Evolutionary conservation across 2,113 vertebrate genomes (phyloP).

Genomic region (Labeo catla): DNA sequence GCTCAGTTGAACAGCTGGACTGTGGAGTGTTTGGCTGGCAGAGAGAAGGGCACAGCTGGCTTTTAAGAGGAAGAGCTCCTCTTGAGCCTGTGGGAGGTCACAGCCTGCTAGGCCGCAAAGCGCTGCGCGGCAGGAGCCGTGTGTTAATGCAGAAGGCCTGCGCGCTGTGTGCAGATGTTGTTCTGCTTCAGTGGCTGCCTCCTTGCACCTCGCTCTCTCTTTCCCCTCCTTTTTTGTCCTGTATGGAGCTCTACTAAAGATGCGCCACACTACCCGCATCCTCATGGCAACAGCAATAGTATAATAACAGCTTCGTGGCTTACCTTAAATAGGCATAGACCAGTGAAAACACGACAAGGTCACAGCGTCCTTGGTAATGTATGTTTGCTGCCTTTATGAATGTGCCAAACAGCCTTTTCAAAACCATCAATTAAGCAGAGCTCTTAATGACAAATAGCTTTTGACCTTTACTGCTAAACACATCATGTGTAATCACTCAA

Average conservation of each 20-base stretch:
- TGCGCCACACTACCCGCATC: constrained; percentile 25
- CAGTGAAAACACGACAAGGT: constrained; percentile 68
- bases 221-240: background rate
- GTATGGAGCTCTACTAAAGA: background rate
- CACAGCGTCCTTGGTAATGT: constrained; percentile 61
- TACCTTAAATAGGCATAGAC: constrained; percentile 56
- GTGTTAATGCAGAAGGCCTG: constrained; percentile 76
- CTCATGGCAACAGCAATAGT: constrained; percentile 54
- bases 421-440: constrained; percentile 56
- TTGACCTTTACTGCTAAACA: constrained; percentile 60
- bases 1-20: constrained; percentile 82
- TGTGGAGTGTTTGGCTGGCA: constrained; percentile 74
- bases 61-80: constrained; percentile 78
- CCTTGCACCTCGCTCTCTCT: background rate
- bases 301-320: constrained; percentile 55
- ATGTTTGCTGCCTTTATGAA: constrained; percentile 13
- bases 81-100: constrained; percentile 76
- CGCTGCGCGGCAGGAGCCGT: constrained; percentile 67
- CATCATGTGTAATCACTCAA: constrained; percentile 36
- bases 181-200: constrained; percentile 68
- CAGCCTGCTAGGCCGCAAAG: constrained; percentile 78
- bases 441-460: constrained; percentile 55
- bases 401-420: constrained; percentile 61
- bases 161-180: constrained; percentile 77
- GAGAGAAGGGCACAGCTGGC: constrained; percentile 78